phyloP scores from a whole-genome alignment of 2,888 invertebrate species.

The Synergus umbraculus region DNA sequence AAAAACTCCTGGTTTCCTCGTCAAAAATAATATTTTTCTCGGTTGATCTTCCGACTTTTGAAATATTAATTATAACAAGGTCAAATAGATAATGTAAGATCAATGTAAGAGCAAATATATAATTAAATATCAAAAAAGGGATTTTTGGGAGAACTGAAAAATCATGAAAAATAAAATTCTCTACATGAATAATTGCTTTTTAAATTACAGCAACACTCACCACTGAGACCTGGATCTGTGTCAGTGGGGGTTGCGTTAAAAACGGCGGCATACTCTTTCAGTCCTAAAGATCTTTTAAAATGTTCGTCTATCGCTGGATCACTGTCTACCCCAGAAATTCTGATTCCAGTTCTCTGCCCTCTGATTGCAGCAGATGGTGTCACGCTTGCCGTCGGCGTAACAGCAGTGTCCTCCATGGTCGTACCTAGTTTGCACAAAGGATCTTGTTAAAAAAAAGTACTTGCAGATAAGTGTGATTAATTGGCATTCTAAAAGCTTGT shows the following conservation, averaged over 20 bases:
- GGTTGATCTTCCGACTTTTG: too few species aligned
- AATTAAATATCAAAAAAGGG: too few species aligned
- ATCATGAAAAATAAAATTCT: too few species aligned
- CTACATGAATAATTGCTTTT: background rate
- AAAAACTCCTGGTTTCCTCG: too few species aligned
- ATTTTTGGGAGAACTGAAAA: too few species aligned
- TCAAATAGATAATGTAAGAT: too few species aligned
- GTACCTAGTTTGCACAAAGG: constrained; percentile 62
- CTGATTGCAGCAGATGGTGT: constrained; percentile 71
- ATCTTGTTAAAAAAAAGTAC: background rate
- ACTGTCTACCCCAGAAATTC: constrained; percentile 75
- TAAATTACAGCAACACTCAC: constrained; percentile 60
- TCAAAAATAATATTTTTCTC: too few species aligned
- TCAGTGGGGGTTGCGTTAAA: constrained; percentile 71
- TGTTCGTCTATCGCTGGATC: constrained; percentile 97
- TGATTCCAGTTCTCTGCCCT: constrained; percentile 71
- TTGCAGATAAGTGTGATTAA: constrained; percentile 7
- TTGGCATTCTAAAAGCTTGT: background rate
- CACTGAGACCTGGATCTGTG: constrained; percentile 74
- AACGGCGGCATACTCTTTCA: constrained; percentile 79
- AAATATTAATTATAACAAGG: too few species aligned
- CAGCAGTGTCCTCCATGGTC: constrained; percentile 73
- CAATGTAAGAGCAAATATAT: too few species aligned
- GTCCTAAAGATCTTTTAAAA: constrained; percentile 93
- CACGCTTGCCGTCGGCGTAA: constrained; percentile 70